Evolutionary conservation across 2,888 invertebrate species (phyloP), one percentile per base, ranked within the genome.

Genomic region (Acleris holmiana): DNA sequence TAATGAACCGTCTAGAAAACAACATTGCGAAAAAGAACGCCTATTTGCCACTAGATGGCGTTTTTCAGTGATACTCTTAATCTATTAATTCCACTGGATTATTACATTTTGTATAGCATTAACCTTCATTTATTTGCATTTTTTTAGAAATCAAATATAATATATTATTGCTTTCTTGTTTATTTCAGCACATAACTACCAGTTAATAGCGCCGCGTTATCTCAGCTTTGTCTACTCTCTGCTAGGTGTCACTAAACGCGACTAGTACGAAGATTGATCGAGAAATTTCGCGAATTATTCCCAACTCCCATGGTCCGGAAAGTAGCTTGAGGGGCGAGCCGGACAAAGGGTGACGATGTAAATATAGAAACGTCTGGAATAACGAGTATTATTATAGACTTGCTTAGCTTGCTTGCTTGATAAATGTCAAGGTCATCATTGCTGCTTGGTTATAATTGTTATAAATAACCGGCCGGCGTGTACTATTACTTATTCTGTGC

Each of bases 221-320:
- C 35, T 10, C 17, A 4, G 21, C 29, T 57, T 48, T 13, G n/a
- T 21, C 68, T 68, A 61, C 56, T 67, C 29, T 1, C 25, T 64
- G 46, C 47, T 60, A 69, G 67, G 60, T 69, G 67, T 25, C 67
- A 17, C 53, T 46, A 25, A 7, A 29, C 7, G 5, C 46, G 25
- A 35, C 17, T 47, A 19, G 4, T 15, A n/a, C 40, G 25, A 64
- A 17, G 44, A 51, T 25, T 23, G 23, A 41, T 25, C 18, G 6
- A 29, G 44, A 48, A 15, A 35, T 49, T 65, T 60, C 65, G 54
- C 49, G 65, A 65, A 64, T 58, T n/a, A n/a, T n/a, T n/a, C n/a
- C n/a, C n/a, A n/a, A 53, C 58, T 64, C 63, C 40, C 53, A 41
- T 46, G 57, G 8, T 58, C 29, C 29, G 29, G 29, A 29, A 29